Percentiles rank a stretch among this genome's conserved stretches.
Evolutionary conservation across 2,888 invertebrate species (phyloP).

Genomic region (Ceramica pisi): DNA sequence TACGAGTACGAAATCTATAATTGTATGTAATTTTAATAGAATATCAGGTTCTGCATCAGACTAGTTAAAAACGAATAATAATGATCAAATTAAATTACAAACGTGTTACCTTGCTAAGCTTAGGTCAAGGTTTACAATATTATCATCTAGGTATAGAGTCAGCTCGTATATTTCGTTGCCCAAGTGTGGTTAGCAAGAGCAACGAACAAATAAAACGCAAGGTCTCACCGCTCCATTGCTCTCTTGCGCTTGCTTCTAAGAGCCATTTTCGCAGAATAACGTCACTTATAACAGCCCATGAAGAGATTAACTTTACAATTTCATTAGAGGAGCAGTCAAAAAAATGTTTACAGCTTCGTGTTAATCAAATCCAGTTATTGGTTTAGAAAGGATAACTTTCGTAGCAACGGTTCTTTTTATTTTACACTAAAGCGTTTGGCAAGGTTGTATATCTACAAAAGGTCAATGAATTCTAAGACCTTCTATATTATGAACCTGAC

Average conservation of each 20-base stretch:
- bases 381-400: constrained; percentile 37
- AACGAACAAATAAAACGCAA: constrained; percentile 65
- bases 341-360: constrained; percentile 23
- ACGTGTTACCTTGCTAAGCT: constrained; percentile 14
- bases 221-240: constrained; percentile 61
- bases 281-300: constrained; percentile 48
- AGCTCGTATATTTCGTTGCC: constrained; percentile 27
- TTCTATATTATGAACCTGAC: neutral
- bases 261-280: constrained; percentile 30
- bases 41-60: neutral
- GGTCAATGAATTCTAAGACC: neutral
- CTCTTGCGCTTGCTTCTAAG: constrained; percentile 12
- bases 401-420: constrained; percentile 21
- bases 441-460: constrained; percentile 9
- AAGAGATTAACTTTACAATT: constrained; percentile 27
- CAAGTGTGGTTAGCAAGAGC: constrained; percentile 52
- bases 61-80: neutral
- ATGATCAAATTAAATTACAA: constrained; percentile 6
- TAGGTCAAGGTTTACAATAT: constrained; percentile 46
- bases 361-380: constrained; percentile 38
- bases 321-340: constrained; percentile 26
- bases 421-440: constrained; percentile 5
- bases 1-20: neutral
- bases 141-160: constrained; percentile 17
- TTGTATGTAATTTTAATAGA: neutral